A percentile compares a stretch with the other conserved stretches of the same genome.
Evolutionary conservation across 2,888 invertebrate species (phyloP).

Genomic region (Syrista parreyssii): DNA sequence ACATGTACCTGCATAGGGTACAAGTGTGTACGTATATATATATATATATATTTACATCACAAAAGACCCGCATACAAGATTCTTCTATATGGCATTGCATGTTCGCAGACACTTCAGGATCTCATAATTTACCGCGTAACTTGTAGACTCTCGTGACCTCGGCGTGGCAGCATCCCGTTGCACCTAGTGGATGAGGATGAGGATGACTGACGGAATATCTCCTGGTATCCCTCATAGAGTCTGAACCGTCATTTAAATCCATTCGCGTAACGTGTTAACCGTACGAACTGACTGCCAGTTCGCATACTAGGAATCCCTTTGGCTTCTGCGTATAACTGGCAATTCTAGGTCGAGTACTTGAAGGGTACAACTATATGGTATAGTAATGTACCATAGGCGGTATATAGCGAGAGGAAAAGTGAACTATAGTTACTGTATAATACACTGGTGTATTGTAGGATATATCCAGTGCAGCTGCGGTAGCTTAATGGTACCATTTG

Average conservation of each 20-base stretch:
- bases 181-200: not conserved
- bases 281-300: not conserved
- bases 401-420: not conserved
- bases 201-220: not conserved
- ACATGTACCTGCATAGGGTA: not conserved
- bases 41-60: constrained; percentile 1
- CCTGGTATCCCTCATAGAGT: not conserved
- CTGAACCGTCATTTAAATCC: not conserved
- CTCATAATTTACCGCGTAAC: constrained; percentile 18
- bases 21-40: constrained; percentile 5
- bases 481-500: no score
- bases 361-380: not conserved
- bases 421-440: not conserved
- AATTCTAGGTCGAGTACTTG: not conserved
- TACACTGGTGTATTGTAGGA: not conserved
- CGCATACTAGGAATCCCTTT: not conserved
- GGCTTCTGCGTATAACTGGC: not conserved
- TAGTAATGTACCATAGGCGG: not conserved
- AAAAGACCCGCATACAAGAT: constrained; percentile 1
- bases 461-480: no score
- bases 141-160: constrained; percentile 1
- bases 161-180: not conserved
- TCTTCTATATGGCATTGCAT: constrained; percentile 13
- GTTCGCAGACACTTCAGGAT: constrained; percentile 20
- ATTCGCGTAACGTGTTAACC: not conserved